Evolutionary conservation across 2,888 invertebrate species (phyloP), one percentile per base, ranked within the genome.

Genomic region (Drosophila nigricruria): DNA sequence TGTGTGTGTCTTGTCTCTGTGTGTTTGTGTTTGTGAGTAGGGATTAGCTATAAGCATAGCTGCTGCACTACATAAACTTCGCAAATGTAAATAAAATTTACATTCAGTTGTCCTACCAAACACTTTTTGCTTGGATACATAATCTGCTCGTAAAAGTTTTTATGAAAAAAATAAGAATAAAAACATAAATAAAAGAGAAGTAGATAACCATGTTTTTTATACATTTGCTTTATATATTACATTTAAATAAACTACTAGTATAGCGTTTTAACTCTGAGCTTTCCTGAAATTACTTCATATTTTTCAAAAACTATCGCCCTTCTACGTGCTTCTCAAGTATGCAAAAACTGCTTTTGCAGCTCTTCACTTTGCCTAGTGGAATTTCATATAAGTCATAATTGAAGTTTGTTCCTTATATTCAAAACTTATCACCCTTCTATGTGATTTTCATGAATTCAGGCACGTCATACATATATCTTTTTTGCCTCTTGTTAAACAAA

Each of bases 71-170:
- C 69, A 54, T 30, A 20, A 53, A 54, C 45, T 61, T 54, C 23
- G 45, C 53, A 61, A 57, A 56, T 69, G 57, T 61, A 43, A 53
- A 59, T 75, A 40, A 49, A 58, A 70, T 58, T 45, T 70, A 42
- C 61, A 73, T 47, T 61, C 61, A 49, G 47, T 42, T 45, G 32
- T 52, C 20, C 34, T 3, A 34, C 16, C 42, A 50, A 45, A 61
- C 40, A 60, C 38, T 69, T 20, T 23, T 5, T 4, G 20, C 43
- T 43, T 5, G 6, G 14, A 30, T 16, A 53, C 30, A 30, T 58
- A 60, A 79, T 67, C 62, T 53, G 25, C 59, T 53, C 66, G 59
- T 73, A 47, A 32, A 30, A 59, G 62, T 40, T 23, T 38, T 40
- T 20, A 30, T 23, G 38, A 30, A 10, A 27, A 60, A 57, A 47